phyloP scores from a whole-genome alignment of 2,797 vertebrate species.

The Streptopelia turtur region DNA sequence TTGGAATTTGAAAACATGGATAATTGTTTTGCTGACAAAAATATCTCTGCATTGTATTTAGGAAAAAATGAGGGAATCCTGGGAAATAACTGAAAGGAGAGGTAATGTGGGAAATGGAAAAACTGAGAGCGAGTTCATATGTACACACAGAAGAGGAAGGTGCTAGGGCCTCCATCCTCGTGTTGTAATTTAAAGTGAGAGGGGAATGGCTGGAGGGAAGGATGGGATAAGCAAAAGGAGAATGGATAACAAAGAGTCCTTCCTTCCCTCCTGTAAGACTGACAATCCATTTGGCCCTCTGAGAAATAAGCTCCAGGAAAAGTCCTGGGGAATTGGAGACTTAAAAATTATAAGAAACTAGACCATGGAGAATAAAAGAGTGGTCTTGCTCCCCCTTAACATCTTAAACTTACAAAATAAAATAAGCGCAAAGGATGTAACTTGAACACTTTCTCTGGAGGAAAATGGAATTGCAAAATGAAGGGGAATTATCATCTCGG shows the following conservation, averaged over 20 bases:
- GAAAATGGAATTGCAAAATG: not conserved
- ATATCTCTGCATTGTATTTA: not conserved
- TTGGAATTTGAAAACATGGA: not conserved
- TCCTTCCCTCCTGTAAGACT: not conserved
- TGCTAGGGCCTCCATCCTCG: not conserved
- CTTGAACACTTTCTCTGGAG: not conserved
- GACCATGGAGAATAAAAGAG: not conserved
- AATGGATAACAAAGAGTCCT: not conserved
- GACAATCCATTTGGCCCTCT: not conserved
- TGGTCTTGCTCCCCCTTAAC: not conserved
- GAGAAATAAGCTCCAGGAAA: not conserved
- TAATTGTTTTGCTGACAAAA: slow-evolving; percentile 36
- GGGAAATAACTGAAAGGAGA: not conserved
- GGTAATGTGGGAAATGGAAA: slow-evolving; percentile 15
- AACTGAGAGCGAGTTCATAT: not conserved
- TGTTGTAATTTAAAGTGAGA: not conserved
- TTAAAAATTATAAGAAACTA: not conserved
- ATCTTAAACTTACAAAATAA: not conserved
- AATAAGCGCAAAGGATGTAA: not conserved
- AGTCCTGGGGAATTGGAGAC: not conserved
- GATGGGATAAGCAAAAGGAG: not conserved
- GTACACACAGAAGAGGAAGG: not conserved
- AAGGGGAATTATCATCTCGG: fast-evolving
- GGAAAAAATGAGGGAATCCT: not conserved
- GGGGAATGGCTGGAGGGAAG: not conserved